Evolutionary conservation across 1,140 invertebrate genomes (phyloP), one percentile per base, ranked within the genome.

Genomic region (Eueides isabella): DNA sequence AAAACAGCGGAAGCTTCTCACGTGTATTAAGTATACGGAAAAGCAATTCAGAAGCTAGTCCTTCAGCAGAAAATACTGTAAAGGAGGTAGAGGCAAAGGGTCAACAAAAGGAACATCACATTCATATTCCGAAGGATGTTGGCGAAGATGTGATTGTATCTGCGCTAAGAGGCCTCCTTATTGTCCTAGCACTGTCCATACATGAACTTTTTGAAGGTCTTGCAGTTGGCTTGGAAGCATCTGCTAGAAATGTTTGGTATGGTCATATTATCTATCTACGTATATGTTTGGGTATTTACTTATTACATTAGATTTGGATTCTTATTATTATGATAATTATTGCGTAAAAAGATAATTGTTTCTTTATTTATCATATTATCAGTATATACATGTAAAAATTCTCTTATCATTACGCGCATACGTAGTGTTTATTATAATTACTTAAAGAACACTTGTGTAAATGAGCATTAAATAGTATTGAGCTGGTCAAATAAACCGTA

Each of bases 201-300:
- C 98, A 99, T 83, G 97, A 98, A 78, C 92, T 98, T 0, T 98
- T 99, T 84, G 98, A 99, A 94, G 98, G 98, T 7, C 94, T 98
- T 68, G 97, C 98, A 26, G 96, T 98, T 61, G 98, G 98, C 2
- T 92, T 98, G 41, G 97, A 98, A 87, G 92, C 94, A 16, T 95
- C 95, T 1, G 89, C 95, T 12, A 89, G 89, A 5, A 95, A 95
- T 67, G 96, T 98, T 4, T 97, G 97, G 96, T 95, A 94, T 78
- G 87, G 82, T 6, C 61, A 62, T 65, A 55, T 44, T 44, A 9
- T 5, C 0, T 19, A 44, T n/a, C n/a, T n/a, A n/a, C n/a, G n/a
- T n/a, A 44, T n/a, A 0, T 48, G 6, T 23, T 48, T 11, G 7
- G 0, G 5, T 23, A 6, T 16, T 2, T 23, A 16, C 44, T 23